Evolutionary conservation across 2,797 vertebrate species (phyloP).

Genomic region (Fratercula arctica): DNA sequence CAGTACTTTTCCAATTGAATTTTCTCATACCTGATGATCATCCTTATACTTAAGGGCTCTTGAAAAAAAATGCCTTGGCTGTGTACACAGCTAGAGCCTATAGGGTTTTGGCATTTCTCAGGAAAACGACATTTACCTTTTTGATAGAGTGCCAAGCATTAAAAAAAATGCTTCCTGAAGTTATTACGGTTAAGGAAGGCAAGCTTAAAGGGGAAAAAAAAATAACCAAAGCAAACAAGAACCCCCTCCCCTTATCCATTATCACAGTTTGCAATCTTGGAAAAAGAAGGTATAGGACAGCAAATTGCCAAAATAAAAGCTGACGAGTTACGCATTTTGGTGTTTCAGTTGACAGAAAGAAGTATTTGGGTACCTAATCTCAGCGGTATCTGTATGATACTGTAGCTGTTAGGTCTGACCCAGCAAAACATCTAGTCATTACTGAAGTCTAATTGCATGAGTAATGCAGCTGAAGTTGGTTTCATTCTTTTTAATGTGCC

Average conservation of each 20-base stretch:
- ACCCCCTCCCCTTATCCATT: not conserved
- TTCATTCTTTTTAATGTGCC: not conserved
- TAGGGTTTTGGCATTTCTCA: not conserved
- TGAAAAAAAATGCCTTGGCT: not conserved
- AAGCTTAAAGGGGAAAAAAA: not conserved
- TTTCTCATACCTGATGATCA: conserved; percentile 37
- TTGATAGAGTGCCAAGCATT: not conserved
- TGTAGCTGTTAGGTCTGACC: not conserved
- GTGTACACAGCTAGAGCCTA: not conserved
- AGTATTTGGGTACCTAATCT: not conserved
- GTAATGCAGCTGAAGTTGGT: not conserved
- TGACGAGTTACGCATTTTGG: not conserved
- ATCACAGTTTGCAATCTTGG: not conserved
- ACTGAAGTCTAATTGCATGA: not conserved
- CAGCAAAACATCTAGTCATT: not conserved
- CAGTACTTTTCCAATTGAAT: conserved; percentile 34
- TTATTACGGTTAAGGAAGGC: not conserved
- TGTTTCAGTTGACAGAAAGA: not conserved
- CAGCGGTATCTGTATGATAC: not conserved
- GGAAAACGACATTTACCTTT: not conserved
- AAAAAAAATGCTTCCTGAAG: not conserved
- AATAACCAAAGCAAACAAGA: not conserved
- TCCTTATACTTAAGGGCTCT: not conserved
- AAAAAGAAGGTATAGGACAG: not conserved
- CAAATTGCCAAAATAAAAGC: not conserved